These are phyloP conservation scores for Okapia johnstoni DNA, from an alignment of 2,113 vertebrate genomes.

Conservation along the genomic window DNA sequence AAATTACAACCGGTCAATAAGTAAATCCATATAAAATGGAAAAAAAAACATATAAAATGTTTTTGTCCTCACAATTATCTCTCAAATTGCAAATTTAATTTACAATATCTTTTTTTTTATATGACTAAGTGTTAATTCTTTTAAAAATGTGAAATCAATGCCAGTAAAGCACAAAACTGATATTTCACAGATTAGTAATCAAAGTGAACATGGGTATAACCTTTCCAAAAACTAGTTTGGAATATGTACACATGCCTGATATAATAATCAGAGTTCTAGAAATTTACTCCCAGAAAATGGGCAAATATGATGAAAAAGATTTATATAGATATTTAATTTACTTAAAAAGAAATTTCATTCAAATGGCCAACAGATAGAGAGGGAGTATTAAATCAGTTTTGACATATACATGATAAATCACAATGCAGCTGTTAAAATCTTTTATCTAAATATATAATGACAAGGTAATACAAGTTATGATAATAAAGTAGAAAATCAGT, in stretches of 20 bases:
- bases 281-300: conserved; percentile 2
- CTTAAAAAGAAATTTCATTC: conserved; percentile 4
- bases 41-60: neutral
- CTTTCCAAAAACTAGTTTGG: neutral
- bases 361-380: neutral
- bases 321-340: neutral
- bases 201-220: neutral
- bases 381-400: neutral
- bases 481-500: neutral
- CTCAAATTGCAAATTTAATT: conserved; percentile 11
- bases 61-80: neutral
- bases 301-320: neutral
- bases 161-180: neutral
- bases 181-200: neutral
- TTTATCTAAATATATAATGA: neutral
- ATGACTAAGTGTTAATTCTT: neutral
- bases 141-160: neutral
- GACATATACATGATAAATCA: neutral
- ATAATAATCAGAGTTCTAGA: neutral
- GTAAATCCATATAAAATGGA: neutral
- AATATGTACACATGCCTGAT: neutral
- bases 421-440: neutral
- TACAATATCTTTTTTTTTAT: neutral
- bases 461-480: neutral
- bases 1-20: neutral